Conservation (phyloP, 1,140 invertebrate species). For the Neodiprion lecontei region DNA sequence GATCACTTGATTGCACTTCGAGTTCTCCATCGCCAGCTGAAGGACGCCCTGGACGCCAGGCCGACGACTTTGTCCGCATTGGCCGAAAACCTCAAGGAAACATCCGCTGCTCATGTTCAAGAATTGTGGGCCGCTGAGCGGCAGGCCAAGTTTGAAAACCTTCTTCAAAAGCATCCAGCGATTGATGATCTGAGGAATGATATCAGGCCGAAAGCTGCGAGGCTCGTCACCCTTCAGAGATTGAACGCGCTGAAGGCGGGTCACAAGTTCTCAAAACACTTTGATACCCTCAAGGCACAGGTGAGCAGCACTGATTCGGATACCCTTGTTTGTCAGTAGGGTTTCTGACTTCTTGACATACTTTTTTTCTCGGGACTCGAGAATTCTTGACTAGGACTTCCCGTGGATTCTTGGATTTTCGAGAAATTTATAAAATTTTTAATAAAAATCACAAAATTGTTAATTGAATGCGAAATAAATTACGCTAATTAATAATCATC, state of each 20-base stretch:
- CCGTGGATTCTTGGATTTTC: too few relatives aligned
- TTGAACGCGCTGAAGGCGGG: constrained; percentile 8
- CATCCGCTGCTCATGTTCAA: background rate
- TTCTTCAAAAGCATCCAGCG: background rate
- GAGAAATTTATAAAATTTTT: too few relatives aligned
- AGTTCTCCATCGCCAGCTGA: constrained; percentile 1
- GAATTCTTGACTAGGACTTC: too few relatives aligned
- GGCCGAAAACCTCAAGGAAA: constrained; percentile 1
- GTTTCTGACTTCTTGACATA: too few relatives aligned
- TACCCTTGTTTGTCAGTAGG: too few relatives aligned
- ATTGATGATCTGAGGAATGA: background rate
- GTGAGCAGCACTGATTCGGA: background rate
- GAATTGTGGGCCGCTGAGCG: background rate
- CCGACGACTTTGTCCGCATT: background rate
- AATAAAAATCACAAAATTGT: too few relatives aligned
- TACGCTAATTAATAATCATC: too few relatives aligned
- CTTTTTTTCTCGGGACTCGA: too few relatives aligned
- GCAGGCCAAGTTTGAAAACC: background rate
- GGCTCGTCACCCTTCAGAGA: constrained; percentile 8
- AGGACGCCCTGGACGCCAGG: constrained; percentile 1
- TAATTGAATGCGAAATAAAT: too few relatives aligned
- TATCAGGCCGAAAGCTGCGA: background rate
- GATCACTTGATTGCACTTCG: background rate
- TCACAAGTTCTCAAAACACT: constrained; percentile 4
- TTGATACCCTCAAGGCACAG: constrained; percentile 3